These are phyloP conservation scores for Rhinolophus sinicus DNA, from an alignment of 2,113 vertebrate genomes.

Conservation along the genomic window DNA sequence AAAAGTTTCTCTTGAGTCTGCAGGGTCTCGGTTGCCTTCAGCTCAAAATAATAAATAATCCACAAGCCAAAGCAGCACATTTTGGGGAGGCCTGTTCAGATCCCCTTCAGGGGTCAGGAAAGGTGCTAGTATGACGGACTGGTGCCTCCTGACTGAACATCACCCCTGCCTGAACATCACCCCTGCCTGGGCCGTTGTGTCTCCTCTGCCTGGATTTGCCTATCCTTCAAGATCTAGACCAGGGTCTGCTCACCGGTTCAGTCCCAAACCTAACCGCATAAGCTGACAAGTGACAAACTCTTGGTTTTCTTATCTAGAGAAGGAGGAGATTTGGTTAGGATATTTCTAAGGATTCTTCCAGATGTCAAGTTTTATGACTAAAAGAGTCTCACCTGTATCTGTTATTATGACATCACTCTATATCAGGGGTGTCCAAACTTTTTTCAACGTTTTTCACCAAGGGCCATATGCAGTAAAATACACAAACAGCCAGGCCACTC, in stretches of 20 bases:
- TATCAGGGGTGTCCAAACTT: no score
- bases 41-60: neutral
- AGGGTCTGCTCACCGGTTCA: neutral
- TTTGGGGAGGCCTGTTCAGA: neutral
- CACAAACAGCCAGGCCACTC: no score
- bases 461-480: no score
- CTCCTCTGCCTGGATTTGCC: neutral
- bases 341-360: neutral
- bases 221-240: neutral
- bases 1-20: neutral
- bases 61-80: neutral
- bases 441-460: no score
- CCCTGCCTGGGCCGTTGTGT: neutral
- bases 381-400: neutral
- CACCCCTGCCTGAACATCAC: neutral
- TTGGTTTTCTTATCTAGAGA: neutral
- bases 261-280: neutral
- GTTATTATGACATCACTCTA: neutral
- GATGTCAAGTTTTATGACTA: neutral
- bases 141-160: neutral
- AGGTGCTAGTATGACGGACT: neutral
- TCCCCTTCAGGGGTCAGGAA: neutral
- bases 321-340: neutral
- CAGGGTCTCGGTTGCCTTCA: neutral
- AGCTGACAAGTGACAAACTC: neutral